A percentile compares a stretch with the other conserved stretches of the same genome.
Evolutionary conservation across 1,140 invertebrate genomes (phyloP).

Genomic region (Sarcophaga bullata): DNA sequence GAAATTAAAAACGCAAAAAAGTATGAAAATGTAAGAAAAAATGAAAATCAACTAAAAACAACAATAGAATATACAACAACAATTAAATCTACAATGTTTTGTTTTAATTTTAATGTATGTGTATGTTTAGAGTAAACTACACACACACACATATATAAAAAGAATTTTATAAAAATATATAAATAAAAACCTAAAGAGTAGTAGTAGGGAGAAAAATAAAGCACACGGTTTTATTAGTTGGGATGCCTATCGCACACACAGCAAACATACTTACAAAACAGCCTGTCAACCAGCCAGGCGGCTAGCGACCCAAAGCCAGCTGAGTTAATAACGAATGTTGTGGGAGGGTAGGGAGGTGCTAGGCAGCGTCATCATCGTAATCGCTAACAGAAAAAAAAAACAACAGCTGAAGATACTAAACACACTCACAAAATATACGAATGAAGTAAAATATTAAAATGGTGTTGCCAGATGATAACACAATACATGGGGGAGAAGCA

Average conservation of each 20-base stretch:
- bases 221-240: not conserved
- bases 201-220: slow-evolving; percentile 1
- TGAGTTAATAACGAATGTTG: not conserved
- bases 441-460: slow-evolving; percentile 23
- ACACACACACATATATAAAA: too few species aligned
- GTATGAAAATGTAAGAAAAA: not conserved
- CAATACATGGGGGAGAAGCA: too few species aligned
- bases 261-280: not conserved
- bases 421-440: slow-evolving; percentile 29
- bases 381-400: not conserved
- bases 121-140: too few species aligned
- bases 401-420: slow-evolving; percentile 16
- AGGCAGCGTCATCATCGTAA: slow-evolving; percentile 26
- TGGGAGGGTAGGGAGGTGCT: not conserved
- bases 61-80: slow-evolving; percentile 2
- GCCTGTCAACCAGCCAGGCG: not conserved
- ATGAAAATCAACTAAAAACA: slow-evolving; percentile 24
- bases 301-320: slow-evolving; percentile 35
- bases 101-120: not conserved
- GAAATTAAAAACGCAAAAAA: not conserved
- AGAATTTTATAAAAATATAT: too few species aligned
- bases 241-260: not conserved
- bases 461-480: slow-evolving; percentile 30
- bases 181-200: not conserved
- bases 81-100: not conserved